phyloP scores from a whole-genome alignment of 2,113 vertebrate species.

The Chaetodon auriga region DNA sequence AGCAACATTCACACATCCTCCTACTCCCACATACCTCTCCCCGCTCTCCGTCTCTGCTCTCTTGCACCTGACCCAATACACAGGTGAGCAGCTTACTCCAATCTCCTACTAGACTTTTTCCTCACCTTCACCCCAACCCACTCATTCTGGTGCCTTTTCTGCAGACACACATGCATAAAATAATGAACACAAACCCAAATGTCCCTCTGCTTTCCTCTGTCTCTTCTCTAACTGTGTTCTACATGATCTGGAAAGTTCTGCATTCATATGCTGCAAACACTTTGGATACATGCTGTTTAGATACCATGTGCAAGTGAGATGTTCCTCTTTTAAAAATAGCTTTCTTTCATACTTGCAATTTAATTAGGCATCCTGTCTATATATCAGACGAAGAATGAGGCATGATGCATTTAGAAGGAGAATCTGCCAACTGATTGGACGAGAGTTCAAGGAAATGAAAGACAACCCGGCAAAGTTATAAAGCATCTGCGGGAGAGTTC shows the following conservation, averaged over 20 bases:
- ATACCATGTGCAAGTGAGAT: background rate
- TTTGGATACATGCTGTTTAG: constrained; percentile 14
- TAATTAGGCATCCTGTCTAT: background rate
- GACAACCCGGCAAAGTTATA: background rate
- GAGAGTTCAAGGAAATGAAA: too few species aligned
- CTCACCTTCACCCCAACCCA: constrained; percentile 65
- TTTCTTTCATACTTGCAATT: background rate
- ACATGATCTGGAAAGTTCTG: background rate
- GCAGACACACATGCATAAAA: constrained; percentile 30
- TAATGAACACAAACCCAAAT: constrained; percentile 24
- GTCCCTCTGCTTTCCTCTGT: background rate
- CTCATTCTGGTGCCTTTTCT: constrained; percentile 38
- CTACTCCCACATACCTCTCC: constrained; percentile 66
- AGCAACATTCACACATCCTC: constrained; percentile 70
- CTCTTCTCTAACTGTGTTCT: background rate
- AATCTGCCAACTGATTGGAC: too few species aligned
- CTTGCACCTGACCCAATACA: constrained; percentile 72
- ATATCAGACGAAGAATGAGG: constrained; percentile 1
- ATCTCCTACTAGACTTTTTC: constrained; percentile 47
- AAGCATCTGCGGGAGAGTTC: background rate
- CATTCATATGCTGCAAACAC: constrained; percentile 14
- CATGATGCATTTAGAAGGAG: too few species aligned
- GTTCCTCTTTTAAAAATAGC: constrained; percentile 5
- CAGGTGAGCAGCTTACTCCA: constrained; percentile 63
- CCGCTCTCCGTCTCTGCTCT: constrained; percentile 51